A percentile compares a stretch with the other conserved stretches of the same genome.
Evolutionary conservation across 2,113 vertebrate genomes (phyloP).

Genomic region (Tachycineta bicolor): DNA sequence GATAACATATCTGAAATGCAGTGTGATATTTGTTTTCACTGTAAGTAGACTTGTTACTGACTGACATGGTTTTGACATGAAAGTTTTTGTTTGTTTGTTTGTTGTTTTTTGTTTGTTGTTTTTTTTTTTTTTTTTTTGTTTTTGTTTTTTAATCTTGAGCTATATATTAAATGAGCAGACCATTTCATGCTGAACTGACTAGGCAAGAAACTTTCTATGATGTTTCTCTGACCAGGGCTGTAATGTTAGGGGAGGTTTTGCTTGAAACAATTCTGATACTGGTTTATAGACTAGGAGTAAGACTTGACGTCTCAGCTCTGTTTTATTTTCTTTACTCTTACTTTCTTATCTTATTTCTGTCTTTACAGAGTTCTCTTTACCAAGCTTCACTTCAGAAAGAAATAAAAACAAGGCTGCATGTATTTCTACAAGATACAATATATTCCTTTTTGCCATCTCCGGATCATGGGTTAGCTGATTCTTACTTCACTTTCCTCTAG

Average conservation of each 20-base stretch:
- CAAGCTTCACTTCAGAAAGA: neutral
- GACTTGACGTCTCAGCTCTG: neutral
- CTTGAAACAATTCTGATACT: neutral
- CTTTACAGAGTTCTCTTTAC: neutral
- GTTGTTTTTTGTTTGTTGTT: neutral
- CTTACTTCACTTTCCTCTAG: neutral
- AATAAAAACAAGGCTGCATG: neutral
- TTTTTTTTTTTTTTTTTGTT: too few relatives aligned
- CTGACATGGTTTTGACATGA: neutral
- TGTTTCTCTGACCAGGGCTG: neutral
- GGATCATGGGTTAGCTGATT: neutral
- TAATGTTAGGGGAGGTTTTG: neutral
- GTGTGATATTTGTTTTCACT: neutral
- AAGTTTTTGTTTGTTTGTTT: neutral
- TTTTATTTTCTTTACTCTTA: neutral
- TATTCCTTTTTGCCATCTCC: neutral
- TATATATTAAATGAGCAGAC: neutral
- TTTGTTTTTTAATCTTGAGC: neutral
- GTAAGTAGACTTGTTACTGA: neutral
- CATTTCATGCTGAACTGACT: neutral
- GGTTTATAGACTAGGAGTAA: neutral
- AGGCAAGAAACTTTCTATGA: neutral
- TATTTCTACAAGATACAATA: neutral
- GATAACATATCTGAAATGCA: neutral
- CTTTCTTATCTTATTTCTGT: neutral